Base-by-base conservation (phyloP, 2,888 invertebrate genomes). In the Scrobipalpa atriplicella region DNA sequence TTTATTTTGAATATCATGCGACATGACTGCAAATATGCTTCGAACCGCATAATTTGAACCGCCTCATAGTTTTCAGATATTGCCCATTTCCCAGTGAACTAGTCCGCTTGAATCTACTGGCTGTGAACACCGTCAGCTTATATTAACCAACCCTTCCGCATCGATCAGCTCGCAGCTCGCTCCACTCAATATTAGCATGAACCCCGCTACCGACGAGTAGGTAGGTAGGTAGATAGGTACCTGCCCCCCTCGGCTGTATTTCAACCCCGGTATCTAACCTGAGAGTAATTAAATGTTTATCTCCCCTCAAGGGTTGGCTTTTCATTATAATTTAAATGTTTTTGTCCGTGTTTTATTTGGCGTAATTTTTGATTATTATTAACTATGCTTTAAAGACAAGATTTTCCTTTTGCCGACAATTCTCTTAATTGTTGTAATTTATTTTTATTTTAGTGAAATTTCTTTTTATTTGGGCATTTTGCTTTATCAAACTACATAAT, bases 251-350 rank as follows among this genome's bases (percentile, higher is more conserved):
- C 47, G 47, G 11, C n/a, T n/a, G n/a, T n/a, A n/a, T 47, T n/a
- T 21, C 19, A n/a, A 8, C 7, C 51, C 51, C 52, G 19, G 19
- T 10, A 19, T 13, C 29, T 16, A 21, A 47, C 36, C 47, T 63
- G 63, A 29, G 19, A 56, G 38, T 58, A 58, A 58, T 58, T 58
- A 58, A 58, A 58, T 58, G 38, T 58, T 56, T 58, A 58, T 58
- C 58, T 38, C 16, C 38, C 58, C 36, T 56, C 54, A 56, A 56
- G 54, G 54, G 54, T 56, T 56, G 54, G 54, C 19, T 56, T 21
- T 56, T 56, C 54, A 56, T 56, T 56, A 56, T 56, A 29, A 21
- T 56, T 56, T 56, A 21, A 29, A 21, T 21, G 54, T 21, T 16
- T 43, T 5, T 47, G 19, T 13, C 6, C 8, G 36, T 11, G n/a